A percentile compares a stretch with the other conserved stretches of the same genome.
These are phyloP conservation scores for Macropodus opercularis DNA, from an alignment of 2,797 vertebrate genomes.

Conservation along the genomic window DNA sequence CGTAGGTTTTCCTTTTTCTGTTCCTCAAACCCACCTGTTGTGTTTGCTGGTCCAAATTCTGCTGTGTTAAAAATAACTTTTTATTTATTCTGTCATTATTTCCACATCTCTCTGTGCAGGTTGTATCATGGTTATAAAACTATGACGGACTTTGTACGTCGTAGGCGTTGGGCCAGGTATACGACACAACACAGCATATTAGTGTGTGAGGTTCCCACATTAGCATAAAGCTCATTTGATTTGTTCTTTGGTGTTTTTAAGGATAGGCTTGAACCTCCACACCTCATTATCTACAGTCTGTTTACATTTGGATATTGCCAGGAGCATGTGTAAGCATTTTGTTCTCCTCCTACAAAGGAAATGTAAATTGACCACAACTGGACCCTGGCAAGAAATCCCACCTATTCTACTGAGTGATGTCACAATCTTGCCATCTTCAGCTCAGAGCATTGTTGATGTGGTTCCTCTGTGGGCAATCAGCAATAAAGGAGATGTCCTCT, in stretches of 20 bases:
- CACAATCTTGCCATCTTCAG: slow-evolving; percentile 86
- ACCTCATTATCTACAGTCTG: not conserved
- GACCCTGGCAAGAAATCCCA: slow-evolving; percentile 95
- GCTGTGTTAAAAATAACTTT: not conserved
- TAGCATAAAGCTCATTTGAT: too few species aligned
- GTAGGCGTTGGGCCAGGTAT: slow-evolving; percentile 95
- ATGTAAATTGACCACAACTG: slow-evolving; percentile 93
- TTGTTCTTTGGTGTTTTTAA: not conserved
- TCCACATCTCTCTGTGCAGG: slow-evolving; percentile 71
- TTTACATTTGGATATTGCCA: not conserved
- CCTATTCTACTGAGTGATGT: slow-evolving; percentile 90
- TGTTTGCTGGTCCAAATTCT: not conserved
- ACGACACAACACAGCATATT: slow-evolving; percentile 10
- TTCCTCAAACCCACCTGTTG: not conserved
- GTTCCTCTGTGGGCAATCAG: slow-evolving; percentile 95
- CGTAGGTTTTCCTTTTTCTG: slow-evolving; percentile 77
- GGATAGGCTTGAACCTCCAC: not conserved
- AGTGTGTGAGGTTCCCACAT: not conserved
- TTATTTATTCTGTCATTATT: slow-evolving; percentile 18
- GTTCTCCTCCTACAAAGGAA: slow-evolving; percentile 80
- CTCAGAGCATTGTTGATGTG: slow-evolving; percentile 72
- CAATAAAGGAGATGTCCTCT: slow-evolving; percentile 96
- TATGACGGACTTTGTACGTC: slow-evolving; percentile 97
- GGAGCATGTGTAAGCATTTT: not conserved
- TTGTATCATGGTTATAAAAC: slow-evolving; percentile 96